Conservation (phyloP, 2,888 invertebrate genomes). For the Phalera bucephala region DNA sequence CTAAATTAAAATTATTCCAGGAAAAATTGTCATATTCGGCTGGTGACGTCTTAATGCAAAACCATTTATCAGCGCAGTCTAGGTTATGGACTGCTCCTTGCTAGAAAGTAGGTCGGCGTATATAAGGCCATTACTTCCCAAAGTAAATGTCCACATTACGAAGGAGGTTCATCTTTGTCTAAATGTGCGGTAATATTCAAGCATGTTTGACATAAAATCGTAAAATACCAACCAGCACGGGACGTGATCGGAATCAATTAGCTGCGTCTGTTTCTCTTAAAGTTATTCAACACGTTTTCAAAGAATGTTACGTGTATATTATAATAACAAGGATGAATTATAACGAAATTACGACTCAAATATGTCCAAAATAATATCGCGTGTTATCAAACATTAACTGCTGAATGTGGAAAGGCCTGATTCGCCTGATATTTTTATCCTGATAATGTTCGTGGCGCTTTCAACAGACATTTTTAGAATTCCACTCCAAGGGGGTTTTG, state of each 20-base stretch:
- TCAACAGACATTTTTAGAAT: no score
- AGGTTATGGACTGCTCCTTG: slow-evolving; percentile 8
- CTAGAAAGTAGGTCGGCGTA: slow-evolving; percentile 34
- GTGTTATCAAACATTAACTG: no score
- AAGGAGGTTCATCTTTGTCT: slow-evolving; percentile 25
- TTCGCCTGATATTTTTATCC: no score
- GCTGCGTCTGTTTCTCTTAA: slow-evolving; percentile 10
- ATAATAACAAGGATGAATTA: no score
- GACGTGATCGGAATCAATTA: slow-evolving; percentile 36
- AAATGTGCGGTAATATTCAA: slow-evolving; percentile 38
- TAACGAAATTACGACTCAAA: no score
- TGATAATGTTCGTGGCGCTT: no score
- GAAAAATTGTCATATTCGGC: not conserved
- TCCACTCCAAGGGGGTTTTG: no score
- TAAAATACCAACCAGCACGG: slow-evolving; percentile 31
- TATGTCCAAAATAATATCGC: no score
- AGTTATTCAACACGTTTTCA: slow-evolving; percentile 9
- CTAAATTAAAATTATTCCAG: not conserved
- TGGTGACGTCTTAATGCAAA: slow-evolving; percentile 4
- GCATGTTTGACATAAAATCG: slow-evolving; percentile 32
- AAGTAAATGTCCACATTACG: slow-evolving; percentile 35
- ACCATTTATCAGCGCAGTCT: slow-evolving; percentile 3
- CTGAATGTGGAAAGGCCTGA: no score
- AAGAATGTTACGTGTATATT: slow-evolving; percentile 3
- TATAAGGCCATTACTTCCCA: slow-evolving; percentile 44